Evolutionary conservation across 1,140 invertebrate genomes (phyloP).

Genomic region (Drosophila pallidifrons): DNA sequence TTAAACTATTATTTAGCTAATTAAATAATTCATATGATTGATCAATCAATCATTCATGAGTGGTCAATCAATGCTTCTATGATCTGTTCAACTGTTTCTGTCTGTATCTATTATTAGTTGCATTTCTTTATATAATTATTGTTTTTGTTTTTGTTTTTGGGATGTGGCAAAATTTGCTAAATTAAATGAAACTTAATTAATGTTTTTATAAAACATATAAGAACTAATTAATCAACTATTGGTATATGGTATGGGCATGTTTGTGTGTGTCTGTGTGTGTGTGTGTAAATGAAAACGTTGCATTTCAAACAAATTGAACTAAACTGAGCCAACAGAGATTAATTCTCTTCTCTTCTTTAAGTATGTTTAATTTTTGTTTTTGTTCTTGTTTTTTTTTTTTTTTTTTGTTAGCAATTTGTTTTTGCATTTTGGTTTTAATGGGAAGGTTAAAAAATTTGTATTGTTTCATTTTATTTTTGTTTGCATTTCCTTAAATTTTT

Average conservation of each 20-base stretch:
- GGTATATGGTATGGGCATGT: slow-evolving; percentile 9
- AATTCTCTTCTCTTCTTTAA: background rate
- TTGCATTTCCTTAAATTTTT: slow-evolving; percentile 33
- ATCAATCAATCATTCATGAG: slow-evolving; percentile 4
- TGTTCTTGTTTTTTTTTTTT: slow-evolving; percentile 19
- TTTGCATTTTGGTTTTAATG: slow-evolving; percentile 23
- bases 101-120: slow-evolving; percentile 9
- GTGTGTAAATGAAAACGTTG: slow-evolving; percentile 35
- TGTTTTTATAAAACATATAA: slow-evolving; percentile 46
- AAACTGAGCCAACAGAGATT: slow-evolving; percentile 16
- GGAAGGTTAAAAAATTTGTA: slow-evolving; percentile 74
- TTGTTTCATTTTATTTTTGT: slow-evolving; percentile 38
- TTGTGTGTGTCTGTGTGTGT: slow-evolving; percentile 22
- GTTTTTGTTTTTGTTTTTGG: slow-evolving; percentile 29
- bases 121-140: slow-evolving; percentile 19
- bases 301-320: slow-evolving; percentile 25
- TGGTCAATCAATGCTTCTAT: slow-evolving; percentile 16
- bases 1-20: slow-evolving; percentile 80
- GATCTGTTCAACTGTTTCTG: slow-evolving; percentile 13
- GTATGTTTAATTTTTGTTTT: slow-evolving; percentile 6
- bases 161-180: slow-evolving; percentile 52
- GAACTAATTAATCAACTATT: slow-evolving; percentile 37
- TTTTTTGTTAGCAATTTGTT: background rate
- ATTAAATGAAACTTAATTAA: slow-evolving; percentile 46
- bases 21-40: slow-evolving; percentile 31